Conservation (phyloP, 2,797 vertebrate species). For the Xyrichtys novacula region DNA sequence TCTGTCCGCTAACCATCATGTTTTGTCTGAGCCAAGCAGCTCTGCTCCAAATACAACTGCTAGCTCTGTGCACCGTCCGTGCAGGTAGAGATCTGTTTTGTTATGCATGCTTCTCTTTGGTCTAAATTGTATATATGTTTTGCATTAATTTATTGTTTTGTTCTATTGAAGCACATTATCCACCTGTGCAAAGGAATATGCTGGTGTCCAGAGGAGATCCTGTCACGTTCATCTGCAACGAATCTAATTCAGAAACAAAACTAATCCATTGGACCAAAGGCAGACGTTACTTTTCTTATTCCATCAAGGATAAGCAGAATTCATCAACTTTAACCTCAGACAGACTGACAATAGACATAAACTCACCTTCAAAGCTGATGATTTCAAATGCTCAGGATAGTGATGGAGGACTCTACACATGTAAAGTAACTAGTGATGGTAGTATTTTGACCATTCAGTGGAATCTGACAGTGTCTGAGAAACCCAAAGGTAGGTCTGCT, state of each 20-base stretch:
- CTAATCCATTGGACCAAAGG: slow-evolving; percentile 26
- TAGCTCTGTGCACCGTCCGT: neutral
- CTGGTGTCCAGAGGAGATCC: slow-evolving; percentile 27
- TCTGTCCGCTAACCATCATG: slow-evolving; percentile 37
- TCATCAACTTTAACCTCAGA: slow-evolving; percentile 35
- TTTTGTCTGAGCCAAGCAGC: slow-evolving; percentile 5
- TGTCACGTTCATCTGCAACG: slow-evolving; percentile 37
- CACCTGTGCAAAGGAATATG: rapidly evolving
- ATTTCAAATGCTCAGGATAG: slow-evolving; percentile 36
- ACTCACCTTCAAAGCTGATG: neutral
- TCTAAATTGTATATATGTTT: neutral
- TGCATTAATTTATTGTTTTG: neutral
- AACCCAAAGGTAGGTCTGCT: slow-evolving; percentile 24
- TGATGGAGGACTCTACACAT: slow-evolving; percentile 56
- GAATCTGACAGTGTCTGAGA: slow-evolving; percentile 47
- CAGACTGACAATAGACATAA: neutral
- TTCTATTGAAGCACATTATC: rapidly evolving
- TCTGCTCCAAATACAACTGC: slow-evolving; percentile 25
- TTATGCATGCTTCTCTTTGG: neutral
- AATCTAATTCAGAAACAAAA: rapidly evolving
- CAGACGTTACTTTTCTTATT: rapidly evolving
- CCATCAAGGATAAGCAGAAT: rapidly evolving
- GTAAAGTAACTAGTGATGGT: rapidly evolving
- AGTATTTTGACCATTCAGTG: rapidly evolving
- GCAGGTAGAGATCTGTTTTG: slow-evolving; percentile 44